Evolutionary conservation across 2,113 vertebrate genomes (phyloP).

Genomic region (Trogon melanurus): DNA sequence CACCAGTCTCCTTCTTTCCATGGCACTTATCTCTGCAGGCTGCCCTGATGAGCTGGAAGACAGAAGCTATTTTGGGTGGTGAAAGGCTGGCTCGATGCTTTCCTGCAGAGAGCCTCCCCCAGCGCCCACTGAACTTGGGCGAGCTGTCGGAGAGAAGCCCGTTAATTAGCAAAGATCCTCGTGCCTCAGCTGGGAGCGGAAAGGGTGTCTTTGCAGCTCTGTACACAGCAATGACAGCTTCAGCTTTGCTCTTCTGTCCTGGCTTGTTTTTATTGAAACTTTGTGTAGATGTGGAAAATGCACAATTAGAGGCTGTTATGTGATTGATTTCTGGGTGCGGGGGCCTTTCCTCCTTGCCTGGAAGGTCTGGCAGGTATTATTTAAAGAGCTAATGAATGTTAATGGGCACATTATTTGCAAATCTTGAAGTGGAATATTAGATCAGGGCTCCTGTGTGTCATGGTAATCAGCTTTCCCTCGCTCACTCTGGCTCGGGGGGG

Average conservation of each 20-base stretch:
- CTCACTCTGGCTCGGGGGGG: conserved; percentile 7
- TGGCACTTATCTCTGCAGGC: background rate
- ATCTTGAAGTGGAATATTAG: conserved; percentile 70
- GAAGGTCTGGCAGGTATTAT: conserved; percentile 71
- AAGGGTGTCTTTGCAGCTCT: background rate
- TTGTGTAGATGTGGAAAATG: conserved; percentile 6
- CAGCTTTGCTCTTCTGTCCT: background rate
- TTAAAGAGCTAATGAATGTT: conserved; percentile 75
- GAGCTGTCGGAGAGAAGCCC: background rate
- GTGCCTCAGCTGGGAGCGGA: background rate
- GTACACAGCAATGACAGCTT: background rate
- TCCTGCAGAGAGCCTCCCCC: background rate
- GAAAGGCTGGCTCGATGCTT: background rate
- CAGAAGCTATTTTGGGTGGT: background rate
- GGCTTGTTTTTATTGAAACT: conserved; percentile 21
- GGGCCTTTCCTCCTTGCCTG: conserved; percentile 57
- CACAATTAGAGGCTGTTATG: conserved; percentile 41
- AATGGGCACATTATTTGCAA: conserved; percentile 73
- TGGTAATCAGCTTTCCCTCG: conserved; percentile 68
- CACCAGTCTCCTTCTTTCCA: background rate
- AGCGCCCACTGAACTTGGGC: background rate
- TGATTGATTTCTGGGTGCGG: conserved; percentile 52
- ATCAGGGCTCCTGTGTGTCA: conserved; percentile 69
- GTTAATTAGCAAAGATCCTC: background rate
- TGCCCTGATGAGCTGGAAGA: background rate